phyloP scores from a whole-genome alignment of 2,888 invertebrate genomes.

The Chrysolina americana region DNA sequence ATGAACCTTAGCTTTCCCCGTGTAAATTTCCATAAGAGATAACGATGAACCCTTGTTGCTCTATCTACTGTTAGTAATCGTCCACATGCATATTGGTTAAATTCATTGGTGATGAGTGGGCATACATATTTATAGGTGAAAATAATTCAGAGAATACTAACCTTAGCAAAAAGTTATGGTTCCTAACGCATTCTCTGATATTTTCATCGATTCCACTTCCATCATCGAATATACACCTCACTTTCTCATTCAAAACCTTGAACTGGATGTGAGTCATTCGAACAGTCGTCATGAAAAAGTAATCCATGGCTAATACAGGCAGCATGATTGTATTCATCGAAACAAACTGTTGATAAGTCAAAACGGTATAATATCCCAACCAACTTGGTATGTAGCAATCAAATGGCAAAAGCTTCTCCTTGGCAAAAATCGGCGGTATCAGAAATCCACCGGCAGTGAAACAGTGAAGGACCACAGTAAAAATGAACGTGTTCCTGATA shows the following conservation, averaged over 20 bases:
- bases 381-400: conserved; percentile 14
- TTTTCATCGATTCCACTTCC: background rate
- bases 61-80: too few relatives aligned
- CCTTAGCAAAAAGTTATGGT: conserved; percentile 17
- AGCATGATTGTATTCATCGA: conserved; percentile 20
- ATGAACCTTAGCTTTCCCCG: too few relatives aligned
- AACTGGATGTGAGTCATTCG: conserved; percentile 7
- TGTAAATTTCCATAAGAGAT: too few relatives aligned
- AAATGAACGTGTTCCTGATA: conserved; percentile 3
- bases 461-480: background rate
- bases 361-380: conserved; percentile 2
- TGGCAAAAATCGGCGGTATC: background rate
- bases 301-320: conserved; percentile 22
- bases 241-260: conserved; percentile 11
- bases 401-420: background rate
- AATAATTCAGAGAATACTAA: background rate
- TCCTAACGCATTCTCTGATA: conserved; percentile 4
- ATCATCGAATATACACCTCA: background rate
- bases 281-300: conserved; percentile 13
- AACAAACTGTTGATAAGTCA: conserved; percentile 10
- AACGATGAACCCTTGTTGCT: too few relatives aligned
- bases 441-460: conserved; percentile 7
- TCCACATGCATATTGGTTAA: too few relatives aligned
- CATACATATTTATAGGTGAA: too few relatives aligned
- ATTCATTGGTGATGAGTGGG: too few relatives aligned